phyloP scores from a whole-genome alignment of 2,113 vertebrate species.

The Tenebrosternarchus preto region DNA sequence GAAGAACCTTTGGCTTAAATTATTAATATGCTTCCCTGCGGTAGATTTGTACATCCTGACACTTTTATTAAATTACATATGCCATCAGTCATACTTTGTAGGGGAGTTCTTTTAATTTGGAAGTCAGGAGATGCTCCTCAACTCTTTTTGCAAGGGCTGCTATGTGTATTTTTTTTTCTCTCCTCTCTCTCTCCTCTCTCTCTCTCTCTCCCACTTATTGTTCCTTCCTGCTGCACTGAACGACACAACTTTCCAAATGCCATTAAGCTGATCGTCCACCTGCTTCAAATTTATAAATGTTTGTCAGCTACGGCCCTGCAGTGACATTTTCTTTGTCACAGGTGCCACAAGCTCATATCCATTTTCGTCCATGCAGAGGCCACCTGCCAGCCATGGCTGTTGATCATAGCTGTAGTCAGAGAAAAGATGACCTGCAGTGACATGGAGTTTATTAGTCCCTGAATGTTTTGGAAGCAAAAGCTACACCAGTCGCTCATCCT shows the following conservation, averaged over 20 bases:
- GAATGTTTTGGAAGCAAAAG: conserved; percentile 55
- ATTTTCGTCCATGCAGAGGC: not conserved
- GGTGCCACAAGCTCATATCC: conserved; percentile 7
- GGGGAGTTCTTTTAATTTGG: conserved; percentile 60
- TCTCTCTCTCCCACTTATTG: not conserved
- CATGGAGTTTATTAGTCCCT: conserved; percentile 54
- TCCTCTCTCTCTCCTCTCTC: not conserved
- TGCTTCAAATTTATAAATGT: conserved; percentile 4
- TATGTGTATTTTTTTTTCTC: conserved; percentile 15
- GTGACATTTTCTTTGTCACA: conserved; percentile 11
- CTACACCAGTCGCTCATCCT: conserved; percentile 28
- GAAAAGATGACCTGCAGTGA: conserved; percentile 57
- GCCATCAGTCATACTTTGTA: conserved; percentile 58
- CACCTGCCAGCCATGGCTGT: conserved; percentile 39
- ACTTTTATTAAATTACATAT: conserved; percentile 73
- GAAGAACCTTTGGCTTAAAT: conserved; percentile 69
- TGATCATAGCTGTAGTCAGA: conserved; percentile 55
- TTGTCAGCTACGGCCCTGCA: not conserved
- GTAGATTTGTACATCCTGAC: conserved; percentile 72
- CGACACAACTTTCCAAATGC: conserved; percentile 15
- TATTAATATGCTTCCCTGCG: conserved; percentile 69
- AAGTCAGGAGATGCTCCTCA: conserved; percentile 47
- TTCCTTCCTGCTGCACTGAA: not conserved
- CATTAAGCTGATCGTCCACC: conserved; percentile 17
- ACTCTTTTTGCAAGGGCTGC: conserved; percentile 17